Conservation (phyloP, 2,888 invertebrate genomes). For the Drosophila mulleri region DNA sequence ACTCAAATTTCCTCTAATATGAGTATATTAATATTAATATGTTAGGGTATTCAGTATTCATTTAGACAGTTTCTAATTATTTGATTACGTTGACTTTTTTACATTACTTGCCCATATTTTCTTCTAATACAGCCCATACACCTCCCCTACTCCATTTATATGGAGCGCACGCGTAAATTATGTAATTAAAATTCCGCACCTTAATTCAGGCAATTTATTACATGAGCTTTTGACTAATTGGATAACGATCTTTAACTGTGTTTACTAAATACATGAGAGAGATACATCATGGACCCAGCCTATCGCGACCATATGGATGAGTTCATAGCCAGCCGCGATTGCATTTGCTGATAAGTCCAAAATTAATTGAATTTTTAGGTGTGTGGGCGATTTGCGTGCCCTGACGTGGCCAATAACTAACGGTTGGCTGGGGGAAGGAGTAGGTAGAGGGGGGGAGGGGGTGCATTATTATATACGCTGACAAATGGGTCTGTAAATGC, state of each 20-base stretch:
- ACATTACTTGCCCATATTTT: slow-evolving; percentile 47
- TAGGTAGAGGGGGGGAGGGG: background rate
- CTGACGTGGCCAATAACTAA: background rate
- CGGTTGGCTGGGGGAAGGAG: background rate
- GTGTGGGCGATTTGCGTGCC: slow-evolving; percentile 44
- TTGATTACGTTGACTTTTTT: slow-evolving; percentile 17
- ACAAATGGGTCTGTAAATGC: background rate
- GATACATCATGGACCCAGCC: slow-evolving; percentile 44
- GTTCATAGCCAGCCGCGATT: slow-evolving; percentile 63
- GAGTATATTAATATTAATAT: background rate
- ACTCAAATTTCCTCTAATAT: background rate
- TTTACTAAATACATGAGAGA: slow-evolving; percentile 67
- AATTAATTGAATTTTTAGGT: slow-evolving; percentile 69
- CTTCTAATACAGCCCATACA: slow-evolving; percentile 17
- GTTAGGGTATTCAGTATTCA: slow-evolving; percentile 15
- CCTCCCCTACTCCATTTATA: background rate
- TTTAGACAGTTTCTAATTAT: background rate
- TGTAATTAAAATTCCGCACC: slow-evolving; percentile 85
- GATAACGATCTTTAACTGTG: slow-evolving; percentile 80
- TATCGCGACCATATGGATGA: slow-evolving; percentile 53
- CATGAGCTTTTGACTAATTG: slow-evolving; percentile 80
- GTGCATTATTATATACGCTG: background rate
- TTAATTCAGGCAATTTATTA: slow-evolving; percentile 83
- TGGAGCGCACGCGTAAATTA: slow-evolving; percentile 80
- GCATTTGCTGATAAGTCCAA: slow-evolving; percentile 63